A percentile compares a stretch with the other conserved stretches of the same genome.
phyloP scores from a whole-genome alignment of 2,888 invertebrate genomes.

The Conops quadrifasciatus region DNA sequence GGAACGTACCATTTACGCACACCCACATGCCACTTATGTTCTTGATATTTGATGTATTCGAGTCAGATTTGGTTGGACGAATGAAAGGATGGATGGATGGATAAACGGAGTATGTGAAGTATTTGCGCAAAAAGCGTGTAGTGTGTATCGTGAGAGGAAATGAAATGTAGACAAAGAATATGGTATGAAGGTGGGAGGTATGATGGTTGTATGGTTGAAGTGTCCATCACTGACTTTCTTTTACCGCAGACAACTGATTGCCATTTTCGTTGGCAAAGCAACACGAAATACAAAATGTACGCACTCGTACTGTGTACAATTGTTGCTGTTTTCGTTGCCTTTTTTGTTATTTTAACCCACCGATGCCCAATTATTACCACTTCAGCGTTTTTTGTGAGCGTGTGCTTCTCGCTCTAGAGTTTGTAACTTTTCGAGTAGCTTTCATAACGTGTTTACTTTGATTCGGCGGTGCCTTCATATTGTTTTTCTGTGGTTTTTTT shows the following conservation, averaged over 20 bases:
- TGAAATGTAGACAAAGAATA: no score
- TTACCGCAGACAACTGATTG: background rate
- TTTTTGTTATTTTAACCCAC: slow-evolving; percentile 1
- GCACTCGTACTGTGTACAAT: background rate
- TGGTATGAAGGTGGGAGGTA: background rate
- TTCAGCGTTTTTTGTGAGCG: background rate
- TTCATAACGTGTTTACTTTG: background rate
- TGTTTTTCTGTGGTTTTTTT: background rate
- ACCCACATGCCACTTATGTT: background rate
- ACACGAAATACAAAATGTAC: background rate
- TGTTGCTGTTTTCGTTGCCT: slow-evolving; percentile 17
- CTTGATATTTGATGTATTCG: no score
- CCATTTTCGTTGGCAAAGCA: background rate
- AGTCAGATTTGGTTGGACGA: no score
- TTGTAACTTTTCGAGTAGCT: slow-evolving; percentile 15
- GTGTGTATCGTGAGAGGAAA: no score
- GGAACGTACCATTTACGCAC: slow-evolving; percentile 16
- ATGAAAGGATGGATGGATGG: no score
- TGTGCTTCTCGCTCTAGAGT: background rate
- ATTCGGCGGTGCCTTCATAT: background rate
- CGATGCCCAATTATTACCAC: slow-evolving; percentile 9
- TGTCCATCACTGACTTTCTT: background rate
- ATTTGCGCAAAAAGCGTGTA: no score
- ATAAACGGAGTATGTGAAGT: no score
- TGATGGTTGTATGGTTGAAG: background rate